A percentile compares a stretch with the other conserved stretches of the same genome.
These are phyloP conservation scores for Engystomops pustulosus DNA, from an alignment of 2,113 vertebrate genomes.

Conservation along the genomic window DNA sequence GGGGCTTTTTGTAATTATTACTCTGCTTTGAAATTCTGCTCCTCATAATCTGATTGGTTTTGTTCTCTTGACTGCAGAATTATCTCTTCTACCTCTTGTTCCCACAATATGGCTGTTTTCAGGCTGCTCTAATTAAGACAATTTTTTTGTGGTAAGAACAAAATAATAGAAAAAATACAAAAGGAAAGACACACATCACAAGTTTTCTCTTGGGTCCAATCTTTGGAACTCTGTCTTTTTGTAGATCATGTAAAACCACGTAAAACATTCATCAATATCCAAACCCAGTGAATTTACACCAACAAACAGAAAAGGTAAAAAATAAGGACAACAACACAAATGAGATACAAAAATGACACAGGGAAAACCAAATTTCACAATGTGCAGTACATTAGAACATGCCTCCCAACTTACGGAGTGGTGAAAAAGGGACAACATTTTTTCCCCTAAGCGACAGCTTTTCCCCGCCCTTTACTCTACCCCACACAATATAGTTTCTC, in stretches of 20 bases:
- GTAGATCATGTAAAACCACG: neutral
- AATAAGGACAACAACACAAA: neutral
- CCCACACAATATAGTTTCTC: too few relatives aligned
- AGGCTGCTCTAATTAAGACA: conserved; percentile 67
- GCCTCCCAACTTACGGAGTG: too few relatives aligned
- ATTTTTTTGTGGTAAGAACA: conserved; percentile 64
- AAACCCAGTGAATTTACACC: neutral
- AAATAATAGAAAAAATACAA: conserved; percentile 61
- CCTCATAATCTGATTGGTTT: conserved; percentile 56
- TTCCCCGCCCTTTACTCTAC: too few relatives aligned
- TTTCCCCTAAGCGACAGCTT: too few relatives aligned
- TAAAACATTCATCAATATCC: neutral
- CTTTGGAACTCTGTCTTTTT: conserved; percentile 44
- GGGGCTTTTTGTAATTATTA: conserved; percentile 55
- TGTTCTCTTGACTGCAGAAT: conserved; percentile 57
- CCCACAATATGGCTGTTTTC: conserved; percentile 58
- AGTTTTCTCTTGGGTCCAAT: conserved; percentile 49
- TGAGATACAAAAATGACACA: neutral
- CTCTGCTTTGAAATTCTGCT: conserved; percentile 49
- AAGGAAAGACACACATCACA: conserved; percentile 61
- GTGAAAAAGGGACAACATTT: too few relatives aligned
- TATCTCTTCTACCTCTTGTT: conserved; percentile 49
- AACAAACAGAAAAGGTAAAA: neutral
- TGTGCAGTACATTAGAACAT: too few relatives aligned
- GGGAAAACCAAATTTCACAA: too few relatives aligned